Evolutionary conservation across 2,113 vertebrate species (phyloP).

Genomic region (Ctenomys sociabilis): DNA sequence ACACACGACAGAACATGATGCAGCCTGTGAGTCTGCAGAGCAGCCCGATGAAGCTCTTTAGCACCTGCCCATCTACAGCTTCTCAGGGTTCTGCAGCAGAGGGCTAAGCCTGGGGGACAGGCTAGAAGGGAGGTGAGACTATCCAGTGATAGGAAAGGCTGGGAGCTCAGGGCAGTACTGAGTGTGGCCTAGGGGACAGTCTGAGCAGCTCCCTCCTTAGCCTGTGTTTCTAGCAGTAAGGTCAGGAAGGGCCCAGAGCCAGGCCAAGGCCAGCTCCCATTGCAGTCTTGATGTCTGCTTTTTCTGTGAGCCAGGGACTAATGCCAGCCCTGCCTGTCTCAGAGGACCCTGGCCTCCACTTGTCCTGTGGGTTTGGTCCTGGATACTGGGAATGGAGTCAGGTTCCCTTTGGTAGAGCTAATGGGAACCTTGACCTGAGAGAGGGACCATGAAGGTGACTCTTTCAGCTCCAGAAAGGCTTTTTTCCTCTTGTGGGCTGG

Average conservation of each 20-base stretch:
- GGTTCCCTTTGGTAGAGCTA: background rate
- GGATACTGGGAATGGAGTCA: background rate
- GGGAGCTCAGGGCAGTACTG: background rate
- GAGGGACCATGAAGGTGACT: background rate
- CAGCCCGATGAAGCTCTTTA: background rate
- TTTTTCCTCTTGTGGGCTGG: background rate
- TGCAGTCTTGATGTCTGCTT: background rate
- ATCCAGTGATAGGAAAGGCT: background rate
- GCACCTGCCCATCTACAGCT: background rate
- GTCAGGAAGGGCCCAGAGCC: background rate
- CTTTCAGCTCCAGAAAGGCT: background rate
- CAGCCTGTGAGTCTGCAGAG: background rate
- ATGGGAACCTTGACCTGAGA: background rate
- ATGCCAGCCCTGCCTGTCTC: background rate
- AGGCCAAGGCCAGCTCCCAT: background rate
- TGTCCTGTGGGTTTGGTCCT: background rate
- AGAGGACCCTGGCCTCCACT: background rate
- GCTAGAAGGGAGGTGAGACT: background rate
- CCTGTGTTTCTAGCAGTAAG: background rate
- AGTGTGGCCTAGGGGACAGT: fast-evolving
- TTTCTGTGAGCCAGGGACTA: background rate
- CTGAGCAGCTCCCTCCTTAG: background rate
- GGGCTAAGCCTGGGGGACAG: background rate
- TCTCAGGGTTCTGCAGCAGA: background rate
- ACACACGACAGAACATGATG: fast-evolving